Conservation (phyloP, 2,113 vertebrate species). For the Coreoperca whiteheadi region DNA sequence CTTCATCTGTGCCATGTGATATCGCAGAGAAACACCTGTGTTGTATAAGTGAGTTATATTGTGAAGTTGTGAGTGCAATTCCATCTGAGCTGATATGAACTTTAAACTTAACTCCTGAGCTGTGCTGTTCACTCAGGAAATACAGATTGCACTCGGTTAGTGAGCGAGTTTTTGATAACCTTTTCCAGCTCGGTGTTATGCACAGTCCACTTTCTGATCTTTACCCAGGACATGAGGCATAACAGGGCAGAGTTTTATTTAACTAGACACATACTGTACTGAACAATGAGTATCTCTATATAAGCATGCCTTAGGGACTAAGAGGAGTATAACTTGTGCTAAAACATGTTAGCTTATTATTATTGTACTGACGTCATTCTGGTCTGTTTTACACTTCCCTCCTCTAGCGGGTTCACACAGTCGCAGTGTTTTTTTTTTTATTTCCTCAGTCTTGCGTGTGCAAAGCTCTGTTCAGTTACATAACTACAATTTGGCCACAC, state of each 20-base stretch:
- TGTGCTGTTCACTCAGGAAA: conserved; percentile 18
- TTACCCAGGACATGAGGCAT: background rate
- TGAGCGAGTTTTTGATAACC: conserved; percentile 36
- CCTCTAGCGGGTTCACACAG: background rate
- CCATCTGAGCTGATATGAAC: conserved; percentile 47
- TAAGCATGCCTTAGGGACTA: background rate
- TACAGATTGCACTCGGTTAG: conserved; percentile 1
- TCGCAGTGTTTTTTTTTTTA: background rate
- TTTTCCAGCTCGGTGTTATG: background rate
- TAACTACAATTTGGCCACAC: conserved; percentile 28
- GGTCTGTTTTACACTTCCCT: conserved; percentile 13
- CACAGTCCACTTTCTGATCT: background rate
- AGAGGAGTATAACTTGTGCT: background rate
- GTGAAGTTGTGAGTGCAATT: conserved; percentile 17
- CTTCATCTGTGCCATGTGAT: conserved; percentile 8
- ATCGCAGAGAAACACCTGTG: conserved; percentile 18
- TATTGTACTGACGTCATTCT: background rate
- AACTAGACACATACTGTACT: background rate
- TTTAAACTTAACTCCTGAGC: conserved; percentile 59
- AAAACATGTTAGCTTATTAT: background rate
- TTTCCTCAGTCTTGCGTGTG: conserved; percentile 45
- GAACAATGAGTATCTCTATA: conserved; percentile 4
- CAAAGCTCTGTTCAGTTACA: conserved; percentile 37
- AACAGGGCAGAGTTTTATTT: background rate
- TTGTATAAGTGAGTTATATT: conserved; percentile 2